phyloP scores from a whole-genome alignment of 2,888 invertebrate species.

The Oxystoma pomonae region DNA sequence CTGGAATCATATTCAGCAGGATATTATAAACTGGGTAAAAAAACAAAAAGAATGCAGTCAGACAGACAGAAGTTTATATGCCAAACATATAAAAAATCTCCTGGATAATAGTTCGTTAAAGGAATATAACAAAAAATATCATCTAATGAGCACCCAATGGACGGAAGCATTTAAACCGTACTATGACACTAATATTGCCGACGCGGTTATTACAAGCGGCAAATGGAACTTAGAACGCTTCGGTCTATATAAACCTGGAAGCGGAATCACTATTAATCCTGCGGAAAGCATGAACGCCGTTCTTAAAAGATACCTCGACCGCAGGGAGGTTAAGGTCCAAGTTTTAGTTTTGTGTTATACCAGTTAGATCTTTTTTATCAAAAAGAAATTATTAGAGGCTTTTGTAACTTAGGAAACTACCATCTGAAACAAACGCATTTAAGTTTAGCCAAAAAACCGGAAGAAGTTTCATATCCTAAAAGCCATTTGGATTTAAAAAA shows the following conservation, averaged over 20 bases:
- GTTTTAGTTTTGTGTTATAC: neutral
- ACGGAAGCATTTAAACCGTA: neutral
- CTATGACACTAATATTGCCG: neutral
- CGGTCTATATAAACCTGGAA: neutral
- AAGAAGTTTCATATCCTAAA: neutral
- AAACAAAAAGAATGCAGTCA: neutral
- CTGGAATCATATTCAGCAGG: neutral
- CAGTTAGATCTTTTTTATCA: neutral
- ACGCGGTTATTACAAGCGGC: neutral
- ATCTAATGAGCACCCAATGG: neutral
- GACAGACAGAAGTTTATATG: neutral
- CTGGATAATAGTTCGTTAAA: neutral
- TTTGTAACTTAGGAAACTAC: neutral
- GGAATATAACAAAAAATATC: neutral
- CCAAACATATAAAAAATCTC: neutral
- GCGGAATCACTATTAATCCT: neutral
- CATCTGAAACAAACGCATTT: neutral
- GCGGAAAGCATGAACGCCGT: neutral
- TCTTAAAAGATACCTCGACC: neutral
- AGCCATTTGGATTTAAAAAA: neutral
- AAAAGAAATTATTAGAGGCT: neutral
- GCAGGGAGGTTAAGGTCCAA: neutral
- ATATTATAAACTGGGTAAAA: neutral
- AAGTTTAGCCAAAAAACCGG: neutral
- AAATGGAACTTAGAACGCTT: neutral